Evolutionary conservation across 1,140 invertebrate species (phyloP), one percentile per base, ranked within the genome.

Genomic region (Pissodes strobi): DNA sequence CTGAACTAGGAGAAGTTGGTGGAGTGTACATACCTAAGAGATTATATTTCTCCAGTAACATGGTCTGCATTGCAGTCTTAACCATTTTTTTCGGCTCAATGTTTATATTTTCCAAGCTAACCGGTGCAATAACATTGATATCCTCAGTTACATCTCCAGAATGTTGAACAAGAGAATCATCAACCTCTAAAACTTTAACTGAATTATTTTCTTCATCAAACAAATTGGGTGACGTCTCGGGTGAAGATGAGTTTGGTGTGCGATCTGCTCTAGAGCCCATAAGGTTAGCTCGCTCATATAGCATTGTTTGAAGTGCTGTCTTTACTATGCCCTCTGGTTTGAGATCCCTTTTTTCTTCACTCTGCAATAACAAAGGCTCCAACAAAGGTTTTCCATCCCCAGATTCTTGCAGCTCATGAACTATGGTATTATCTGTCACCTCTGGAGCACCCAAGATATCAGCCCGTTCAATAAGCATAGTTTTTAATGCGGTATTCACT

Each of bases 11-110:
- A n/a, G 73, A 74, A 34, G 66, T 66, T 43, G 74, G 73, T 2
- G 73, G 74, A 2, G 74, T 72, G 38, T 74, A 76, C 6, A 72
- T 72, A 13, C 71, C 70, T 9, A 76, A 58, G 23, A 77, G 45
- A 57, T 76, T 72, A 17, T 73, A 72, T 71, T 77, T 78, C 15
- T 80, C 79, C 19, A 79, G 65, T 9, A 79, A 66, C 57, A 79
- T 78, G 39, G 74, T 76, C 67, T 79, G 70, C 46, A 79, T 72
- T 17, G 77, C 79, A 27, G 77, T 76, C 61, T 76, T 71, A 18
- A 79, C 49, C 48, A 80, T 67, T 34, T 74, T 66, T 58, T 69
- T 66, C 5, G 65, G 34, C 64, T 72, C 59, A 8, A 74, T 64
- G 53, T 67, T 57, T 25, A 64, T 46, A 62, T 52, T 66, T 25